phyloP scores from a whole-genome alignment of 2,888 invertebrate species.

The Cordilura impudica region DNA sequence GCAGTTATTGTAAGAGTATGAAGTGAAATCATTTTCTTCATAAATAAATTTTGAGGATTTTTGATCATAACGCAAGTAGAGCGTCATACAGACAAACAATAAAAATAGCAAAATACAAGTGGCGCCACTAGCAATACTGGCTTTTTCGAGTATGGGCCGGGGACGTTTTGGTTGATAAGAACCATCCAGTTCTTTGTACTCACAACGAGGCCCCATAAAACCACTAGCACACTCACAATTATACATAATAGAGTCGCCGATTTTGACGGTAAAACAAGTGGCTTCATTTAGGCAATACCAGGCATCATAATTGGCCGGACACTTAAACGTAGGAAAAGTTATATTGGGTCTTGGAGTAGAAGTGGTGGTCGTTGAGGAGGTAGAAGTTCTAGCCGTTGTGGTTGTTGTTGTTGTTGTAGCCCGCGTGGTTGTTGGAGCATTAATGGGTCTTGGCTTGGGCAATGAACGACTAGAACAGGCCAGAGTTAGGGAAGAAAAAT shows the following conservation, averaged over 20 bases:
- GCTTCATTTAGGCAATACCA: constrained; percentile 98
- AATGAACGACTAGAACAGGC: constrained; percentile 80
- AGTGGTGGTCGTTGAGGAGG: constrained; percentile 81
- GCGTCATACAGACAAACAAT: constrained; percentile 80
- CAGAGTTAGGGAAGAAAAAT: constrained; percentile 50
- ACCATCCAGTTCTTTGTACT: constrained; percentile 97
- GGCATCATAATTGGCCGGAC: constrained; percentile 93
- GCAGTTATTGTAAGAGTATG: constrained; percentile 36
- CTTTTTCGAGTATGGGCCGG: constrained; percentile 87
- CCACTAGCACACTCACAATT: constrained; percentile 97
- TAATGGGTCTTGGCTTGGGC: constrained; percentile 85
- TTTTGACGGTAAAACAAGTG: constrained; percentile 95
- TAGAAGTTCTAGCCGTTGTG: constrained; percentile 73
- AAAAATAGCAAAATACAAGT: constrained; percentile 82
- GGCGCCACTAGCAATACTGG: constrained; percentile 89
- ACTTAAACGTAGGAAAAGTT: constrained; percentile 96
- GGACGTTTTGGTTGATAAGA: constrained; percentile 88
- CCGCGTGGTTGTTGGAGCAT: constrained; percentile 62
- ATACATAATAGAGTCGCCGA: constrained; percentile 93
- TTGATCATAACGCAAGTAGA: constrained; percentile 79
- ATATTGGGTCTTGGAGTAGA: constrained; percentile 93
- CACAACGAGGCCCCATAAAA: constrained; percentile 96
- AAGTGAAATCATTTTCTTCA: constrained; percentile 26
- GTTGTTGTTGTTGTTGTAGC: constrained; percentile 56
- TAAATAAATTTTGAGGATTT: constrained; percentile 43